phyloP scores from a whole-genome alignment of 2,113 vertebrate genomes.

The Pao palembangensis region DNA sequence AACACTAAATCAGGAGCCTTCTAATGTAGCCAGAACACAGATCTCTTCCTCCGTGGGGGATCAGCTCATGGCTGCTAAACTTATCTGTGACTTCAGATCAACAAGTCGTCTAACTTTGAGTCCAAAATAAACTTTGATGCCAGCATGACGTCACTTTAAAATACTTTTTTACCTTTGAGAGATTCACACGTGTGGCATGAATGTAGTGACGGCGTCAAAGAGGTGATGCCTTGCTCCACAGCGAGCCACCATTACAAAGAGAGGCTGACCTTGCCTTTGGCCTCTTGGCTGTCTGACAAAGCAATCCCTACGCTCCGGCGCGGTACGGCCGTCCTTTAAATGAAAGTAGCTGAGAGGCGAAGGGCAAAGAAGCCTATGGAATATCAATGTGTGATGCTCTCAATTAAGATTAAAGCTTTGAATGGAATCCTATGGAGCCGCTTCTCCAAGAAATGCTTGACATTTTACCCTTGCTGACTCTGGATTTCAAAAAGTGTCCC shows the following conservation, averaged over 20 bases:
- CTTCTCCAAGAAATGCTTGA: conserved; percentile 73
- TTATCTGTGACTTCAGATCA: not conserved
- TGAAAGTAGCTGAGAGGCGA: conserved; percentile 74
- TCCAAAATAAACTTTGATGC: not conserved
- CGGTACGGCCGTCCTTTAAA: conserved; percentile 72
- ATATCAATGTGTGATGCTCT: conserved; percentile 76
- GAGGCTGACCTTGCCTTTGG: conserved; percentile 74
- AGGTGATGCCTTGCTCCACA: conserved; percentile 56
- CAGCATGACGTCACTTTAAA: not conserved
- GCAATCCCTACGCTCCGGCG: conserved; percentile 68
- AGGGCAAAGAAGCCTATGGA: conserved; percentile 75
- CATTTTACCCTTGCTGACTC: conserved; percentile 76
- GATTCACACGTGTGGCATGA: conserved; percentile 31
- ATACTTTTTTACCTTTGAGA: conserved; percentile 26
- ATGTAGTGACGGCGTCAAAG: conserved; percentile 54
- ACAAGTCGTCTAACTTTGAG: not conserved
- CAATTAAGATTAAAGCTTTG: conserved; percentile 76
- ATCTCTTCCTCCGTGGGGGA: conserved; percentile 8
- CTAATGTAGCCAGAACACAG: not conserved
- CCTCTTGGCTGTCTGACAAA: conserved; percentile 76
- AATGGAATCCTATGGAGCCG: conserved; percentile 71
- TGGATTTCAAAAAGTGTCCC: conserved; percentile 55
- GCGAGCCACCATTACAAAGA: conserved; percentile 61
- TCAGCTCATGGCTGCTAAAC: not conserved
- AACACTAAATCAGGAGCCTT: conserved; percentile 18